Evolutionary conservation across 2,113 vertebrate species (phyloP).

Genomic region (Eptesicus fuscus): DNA sequence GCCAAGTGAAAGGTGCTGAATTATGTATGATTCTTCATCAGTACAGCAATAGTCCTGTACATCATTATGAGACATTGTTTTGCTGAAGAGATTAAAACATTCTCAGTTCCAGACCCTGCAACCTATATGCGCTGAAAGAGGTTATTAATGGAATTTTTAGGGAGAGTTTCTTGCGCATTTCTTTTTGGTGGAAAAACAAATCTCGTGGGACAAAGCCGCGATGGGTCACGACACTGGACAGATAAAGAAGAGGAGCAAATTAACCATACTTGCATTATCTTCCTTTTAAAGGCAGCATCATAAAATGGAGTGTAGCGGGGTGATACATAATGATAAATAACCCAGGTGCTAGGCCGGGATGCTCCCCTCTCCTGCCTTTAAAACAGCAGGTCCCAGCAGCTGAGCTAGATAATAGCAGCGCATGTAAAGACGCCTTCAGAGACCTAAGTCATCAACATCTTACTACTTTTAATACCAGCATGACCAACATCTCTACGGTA

Average conservation of each 20-base stretch:
- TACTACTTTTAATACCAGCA: conserved; percentile 82
- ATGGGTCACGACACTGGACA: conserved; percentile 89
- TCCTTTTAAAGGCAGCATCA: conserved; percentile 85
- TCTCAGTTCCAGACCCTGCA: conserved; percentile 93
- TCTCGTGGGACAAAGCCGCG: conserved; percentile 90
- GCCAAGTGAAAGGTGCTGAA: conserved; percentile 99
- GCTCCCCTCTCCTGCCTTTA: conserved; percentile 82
- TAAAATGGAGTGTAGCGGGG: conserved; percentile 82
- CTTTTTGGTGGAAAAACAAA: conserved; percentile 89
- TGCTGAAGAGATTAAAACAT: conserved; percentile 99
- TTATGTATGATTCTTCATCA: conserved; percentile 99
- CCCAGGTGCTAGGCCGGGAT: conserved; percentile 85
- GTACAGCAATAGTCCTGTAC: conserved; percentile 97
- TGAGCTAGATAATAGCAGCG: conserved; percentile 82
- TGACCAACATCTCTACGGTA: conserved; percentile 71
- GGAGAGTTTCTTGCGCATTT: conserved; percentile 91
- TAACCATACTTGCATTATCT: conserved; percentile 94
- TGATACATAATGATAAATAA: conserved; percentile 89
- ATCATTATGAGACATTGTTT: conserved; percentile 99
- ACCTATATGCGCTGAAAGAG: conserved; percentile 90
- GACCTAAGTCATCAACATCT: conserved; percentile 78
- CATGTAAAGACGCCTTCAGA: conserved; percentile 79
- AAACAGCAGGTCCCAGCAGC: conserved; percentile 86
- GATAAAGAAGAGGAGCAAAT: conserved; percentile 92
- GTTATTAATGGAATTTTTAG: conserved; percentile 95